Evolutionary conservation across 2,888 invertebrate species (phyloP).

Genomic region (Slavum lentiscoides): DNA sequence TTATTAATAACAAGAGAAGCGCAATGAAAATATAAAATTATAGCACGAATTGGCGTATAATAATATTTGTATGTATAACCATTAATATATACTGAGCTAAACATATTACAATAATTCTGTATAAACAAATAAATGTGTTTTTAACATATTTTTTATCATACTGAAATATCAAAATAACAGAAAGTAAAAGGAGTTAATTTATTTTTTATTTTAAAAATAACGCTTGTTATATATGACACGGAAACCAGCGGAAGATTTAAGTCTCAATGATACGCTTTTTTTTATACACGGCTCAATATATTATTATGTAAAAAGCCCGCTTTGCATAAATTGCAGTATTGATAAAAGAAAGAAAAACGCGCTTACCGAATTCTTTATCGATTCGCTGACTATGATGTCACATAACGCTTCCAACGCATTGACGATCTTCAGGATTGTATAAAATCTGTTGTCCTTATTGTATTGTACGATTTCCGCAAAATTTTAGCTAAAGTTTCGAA

Average conservation of each 20-base stretch:
- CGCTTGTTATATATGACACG: too few relatives aligned
- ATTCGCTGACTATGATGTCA: conserved; percentile 70
- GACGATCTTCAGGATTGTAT: conserved; percentile 58
- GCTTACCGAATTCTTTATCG: conserved; percentile 63
- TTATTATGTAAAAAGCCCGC: too few relatives aligned
- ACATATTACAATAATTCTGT: too few relatives aligned
- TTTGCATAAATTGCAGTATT: background rate
- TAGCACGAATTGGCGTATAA: too few relatives aligned
- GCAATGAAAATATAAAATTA: background rate
- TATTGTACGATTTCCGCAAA: conserved; percentile 93
- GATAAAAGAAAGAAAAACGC: background rate
- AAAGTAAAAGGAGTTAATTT: too few relatives aligned
- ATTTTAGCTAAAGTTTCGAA: conserved; percentile 79
- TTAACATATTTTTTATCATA: too few relatives aligned
- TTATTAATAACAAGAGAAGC: background rate
- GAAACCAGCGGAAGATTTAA: too few relatives aligned
- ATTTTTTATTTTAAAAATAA: too few relatives aligned
- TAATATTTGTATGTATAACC: too few relatives aligned
- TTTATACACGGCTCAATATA: background rate
- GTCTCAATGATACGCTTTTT: background rate
- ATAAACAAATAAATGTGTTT: too few relatives aligned
- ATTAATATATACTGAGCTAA: too few relatives aligned
- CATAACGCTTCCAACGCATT: conserved; percentile 81
- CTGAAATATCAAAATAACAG: too few relatives aligned
- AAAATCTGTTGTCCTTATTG: conserved; percentile 81